Base-by-base conservation (phyloP, 1,140 invertebrate species). In the Gryon sp. region DNA sequence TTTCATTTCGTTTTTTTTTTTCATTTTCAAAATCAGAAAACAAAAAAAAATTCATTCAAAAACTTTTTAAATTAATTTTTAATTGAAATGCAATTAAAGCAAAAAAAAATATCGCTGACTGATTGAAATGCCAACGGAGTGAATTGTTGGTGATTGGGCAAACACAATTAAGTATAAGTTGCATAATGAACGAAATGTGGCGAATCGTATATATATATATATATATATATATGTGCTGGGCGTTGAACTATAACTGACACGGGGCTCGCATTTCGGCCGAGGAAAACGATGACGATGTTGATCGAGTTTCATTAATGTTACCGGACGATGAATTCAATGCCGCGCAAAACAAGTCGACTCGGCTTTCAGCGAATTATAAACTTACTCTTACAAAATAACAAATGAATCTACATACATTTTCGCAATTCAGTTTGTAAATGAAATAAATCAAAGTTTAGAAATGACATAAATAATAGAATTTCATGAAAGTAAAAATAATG, bases 251-350 rank as follows among this genome's bases (percentile, higher is more conserved):
- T 40, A 20, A 60, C 43, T 19, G 60, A 66, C 69, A 65, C 72
- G 62, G 14, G 34, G 62, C 38, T 75, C 62, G 12, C 8, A 68
- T 75, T 75, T 66, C 72, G 59, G 59, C 12, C 9, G 45, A 53
- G 52, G 72, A 60, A 52, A 74, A 68, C 38, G 72, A 63, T 68
- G 72, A 68, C 62, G 62, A 60, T 46, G 72, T 68, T 32, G 62
- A 68, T 76, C 63, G 11, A 63, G 63, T 76, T 76, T 68, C 70
- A 75, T 60, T 62, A 68, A 75, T 53, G 62, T 65, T 50, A 66
- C 70, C 60, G 60, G 24, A 55, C 53, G 40, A 60, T 26, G 62
- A 60, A 68, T 75, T 66, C 46, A 68, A 60, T 53, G 70, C 52
- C 60, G 38, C 52, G n/a, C 32, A 30, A 63, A 74, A 74, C 60